Evolutionary conservation across 2,113 vertebrate genomes (phyloP).

Genomic region (Artemisiospiza belli): DNA sequence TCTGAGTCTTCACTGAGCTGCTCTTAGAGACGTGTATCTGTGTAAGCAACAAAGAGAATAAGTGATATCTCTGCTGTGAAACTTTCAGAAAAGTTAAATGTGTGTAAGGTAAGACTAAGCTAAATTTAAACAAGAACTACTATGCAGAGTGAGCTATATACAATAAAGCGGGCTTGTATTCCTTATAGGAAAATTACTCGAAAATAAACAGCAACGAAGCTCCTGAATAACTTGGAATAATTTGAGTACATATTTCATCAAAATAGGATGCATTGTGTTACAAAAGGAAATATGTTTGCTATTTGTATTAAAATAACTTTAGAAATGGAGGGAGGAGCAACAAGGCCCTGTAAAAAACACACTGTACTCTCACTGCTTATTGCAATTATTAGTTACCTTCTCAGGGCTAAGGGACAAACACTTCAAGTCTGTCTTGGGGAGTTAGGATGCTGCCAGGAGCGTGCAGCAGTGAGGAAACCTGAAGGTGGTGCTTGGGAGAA

Average conservation of each 20-base stretch:
- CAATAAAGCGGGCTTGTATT: neutral
- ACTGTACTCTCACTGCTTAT: neutral
- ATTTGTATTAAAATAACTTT: neutral
- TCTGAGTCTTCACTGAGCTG: neutral
- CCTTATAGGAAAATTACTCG: neutral
- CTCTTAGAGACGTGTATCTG: neutral
- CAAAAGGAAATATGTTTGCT: neutral
- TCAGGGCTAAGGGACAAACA: neutral
- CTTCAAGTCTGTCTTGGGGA: neutral
- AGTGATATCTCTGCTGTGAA: neutral
- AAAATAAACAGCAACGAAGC: neutral
- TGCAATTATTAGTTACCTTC: neutral
- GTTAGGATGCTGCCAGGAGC: neutral
- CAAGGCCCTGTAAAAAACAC: neutral
- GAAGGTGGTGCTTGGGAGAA: neutral
- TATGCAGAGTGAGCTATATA: neutral
- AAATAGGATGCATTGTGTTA: neutral
- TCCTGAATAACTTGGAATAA: neutral
- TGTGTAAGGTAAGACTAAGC: neutral
- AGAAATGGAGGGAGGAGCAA: neutral
- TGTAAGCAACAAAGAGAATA: constrained; percentile 35
- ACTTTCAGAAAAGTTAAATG: neutral
- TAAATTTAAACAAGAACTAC: neutral
- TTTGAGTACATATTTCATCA: neutral
- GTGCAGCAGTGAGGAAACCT: neutral